Evolutionary conservation across 2,888 invertebrate species (phyloP).

Genomic region (Harpagoxenus sublaevis): DNA sequence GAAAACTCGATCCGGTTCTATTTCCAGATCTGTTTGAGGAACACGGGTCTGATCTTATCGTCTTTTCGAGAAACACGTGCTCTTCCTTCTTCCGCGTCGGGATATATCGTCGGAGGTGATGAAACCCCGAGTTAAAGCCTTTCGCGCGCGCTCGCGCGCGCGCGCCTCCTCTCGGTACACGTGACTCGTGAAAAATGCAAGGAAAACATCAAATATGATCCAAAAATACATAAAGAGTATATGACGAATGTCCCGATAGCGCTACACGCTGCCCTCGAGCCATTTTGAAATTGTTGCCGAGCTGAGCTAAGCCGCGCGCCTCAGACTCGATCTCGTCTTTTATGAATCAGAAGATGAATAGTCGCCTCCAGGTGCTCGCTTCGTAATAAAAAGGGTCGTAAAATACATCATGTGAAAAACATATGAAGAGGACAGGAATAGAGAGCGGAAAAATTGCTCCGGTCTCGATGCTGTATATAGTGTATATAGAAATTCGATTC

Average conservation of each 20-base stretch:
- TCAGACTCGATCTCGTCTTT: conserved; percentile 18
- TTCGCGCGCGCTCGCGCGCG: not conserved
- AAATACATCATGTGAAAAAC: conserved; percentile 12
- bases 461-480: too few species aligned
- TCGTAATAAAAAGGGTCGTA: conserved; percentile 19
- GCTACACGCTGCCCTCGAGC: not conserved
- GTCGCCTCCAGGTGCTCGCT: conserved; percentile 8
- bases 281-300: conserved; percentile 32
- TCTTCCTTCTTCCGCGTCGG: conserved; percentile 17
- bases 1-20: conserved; percentile 48
- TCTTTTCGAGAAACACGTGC: conserved; percentile 32
- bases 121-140: conserved; percentile 40
- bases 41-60: conserved; percentile 50
- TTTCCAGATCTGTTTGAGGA: conserved; percentile 56
- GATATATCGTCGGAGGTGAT: conserved; percentile 37
- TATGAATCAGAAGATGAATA: conserved; percentile 46
- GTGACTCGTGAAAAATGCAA: conserved; percentile 36
- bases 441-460: conserved; percentile 18
- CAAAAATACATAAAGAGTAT: conserved; percentile 28
- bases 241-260: conserved; percentile 28
- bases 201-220: conserved; percentile 36
- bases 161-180: not conserved
- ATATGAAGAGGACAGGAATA: not conserved
- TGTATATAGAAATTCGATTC: not conserved
- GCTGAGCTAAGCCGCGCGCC: not conserved